Evolutionary conservation across 2,888 invertebrate genomes (phyloP).

Genomic region (Drosophila pseudotalamancana): DNA sequence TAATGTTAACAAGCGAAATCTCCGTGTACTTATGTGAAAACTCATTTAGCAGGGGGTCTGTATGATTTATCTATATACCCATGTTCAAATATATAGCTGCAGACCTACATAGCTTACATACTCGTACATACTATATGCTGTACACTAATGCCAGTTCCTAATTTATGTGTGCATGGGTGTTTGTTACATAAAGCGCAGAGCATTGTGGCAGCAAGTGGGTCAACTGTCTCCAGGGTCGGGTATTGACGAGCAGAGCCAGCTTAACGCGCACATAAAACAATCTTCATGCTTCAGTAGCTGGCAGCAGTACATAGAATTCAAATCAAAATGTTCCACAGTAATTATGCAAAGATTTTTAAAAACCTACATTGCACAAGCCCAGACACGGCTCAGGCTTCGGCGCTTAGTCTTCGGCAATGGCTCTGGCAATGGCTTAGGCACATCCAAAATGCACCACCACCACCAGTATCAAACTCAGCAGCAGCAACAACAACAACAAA

Average conservation of each 20-base stretch:
- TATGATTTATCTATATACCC: constrained; percentile 33
- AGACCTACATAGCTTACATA: constrained; percentile 13
- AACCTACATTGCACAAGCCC: constrained; percentile 61
- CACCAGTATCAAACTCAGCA: constrained; percentile 1
- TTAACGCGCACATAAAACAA: constrained; percentile 54
- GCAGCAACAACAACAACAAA: background rate
- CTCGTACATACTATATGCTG: constrained; percentile 17
- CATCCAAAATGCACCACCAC: constrained; percentile 39
- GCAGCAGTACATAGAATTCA: constrained; percentile 64
- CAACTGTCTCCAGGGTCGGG: constrained; percentile 72
- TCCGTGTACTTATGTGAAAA: constrained; percentile 66
- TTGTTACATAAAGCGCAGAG: constrained; percentile 31
- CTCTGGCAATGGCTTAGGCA: constrained; percentile 40
- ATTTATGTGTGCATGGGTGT: constrained; percentile 57
- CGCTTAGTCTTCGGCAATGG: constrained; percentile 37
- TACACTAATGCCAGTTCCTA: constrained; percentile 71
- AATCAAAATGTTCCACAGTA: constrained; percentile 67
- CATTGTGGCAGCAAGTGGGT: constrained; percentile 58
- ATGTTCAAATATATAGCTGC: background rate
- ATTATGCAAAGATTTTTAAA: constrained; percentile 72
- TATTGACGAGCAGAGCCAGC: constrained; percentile 54
- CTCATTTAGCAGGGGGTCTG: constrained; percentile 73
- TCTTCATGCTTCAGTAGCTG: constrained; percentile 54
- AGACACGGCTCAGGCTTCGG: constrained; percentile 32
- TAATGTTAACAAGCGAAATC: constrained; percentile 82